Base-by-base conservation (phyloP, 2,113 vertebrate species). In the Oreochromis spilurus region DNA sequence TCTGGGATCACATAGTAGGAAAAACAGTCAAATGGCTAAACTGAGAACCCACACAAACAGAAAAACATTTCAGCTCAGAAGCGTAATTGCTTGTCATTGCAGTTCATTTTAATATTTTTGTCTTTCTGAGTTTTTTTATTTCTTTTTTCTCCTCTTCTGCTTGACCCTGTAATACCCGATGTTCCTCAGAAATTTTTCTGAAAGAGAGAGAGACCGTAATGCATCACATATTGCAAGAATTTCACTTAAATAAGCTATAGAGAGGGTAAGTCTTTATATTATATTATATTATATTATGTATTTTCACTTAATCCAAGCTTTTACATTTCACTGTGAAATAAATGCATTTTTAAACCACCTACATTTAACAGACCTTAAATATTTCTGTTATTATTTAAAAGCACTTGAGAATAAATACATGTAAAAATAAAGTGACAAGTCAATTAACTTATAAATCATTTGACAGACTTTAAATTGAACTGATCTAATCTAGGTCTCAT, bases 101-200 rank as follows among this genome's bases (percentile, higher is more conserved):
- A 48, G 70, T 75, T 75, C 5, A 75, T 21, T 67, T 31, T 4
- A 54, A 21, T 21, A 5, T 0, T 52, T 60, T 53, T 31, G 24
- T 21, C 8, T 48, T 11, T 21, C 13, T 31, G 14, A 4, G 8
- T 11, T 34, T 12, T 84, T 75, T 75, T 78, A 81, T 5, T 34
- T 78, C 11, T 1, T 6, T 21, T 21, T 79, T 38, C 16, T 77
- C 0, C 29, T 82, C 8, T 3, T 65, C 40, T 38, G 38, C 26
- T 29, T 75, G 3, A 38, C 3, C 53, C 8, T 24, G 11, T 11
- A 36, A 10, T 1, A 78, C 9, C 11, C 3, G 82, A 90, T 70
- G 9, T 40, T 48, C 52, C 72, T 77, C 72, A 17, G n/a, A 54
- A 6, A 19, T 34, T 2, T 62, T 24, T 53, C 91, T 93, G 55